phyloP scores from a whole-genome alignment of 2,888 invertebrate genomes.

The Dioctria linearis region DNA sequence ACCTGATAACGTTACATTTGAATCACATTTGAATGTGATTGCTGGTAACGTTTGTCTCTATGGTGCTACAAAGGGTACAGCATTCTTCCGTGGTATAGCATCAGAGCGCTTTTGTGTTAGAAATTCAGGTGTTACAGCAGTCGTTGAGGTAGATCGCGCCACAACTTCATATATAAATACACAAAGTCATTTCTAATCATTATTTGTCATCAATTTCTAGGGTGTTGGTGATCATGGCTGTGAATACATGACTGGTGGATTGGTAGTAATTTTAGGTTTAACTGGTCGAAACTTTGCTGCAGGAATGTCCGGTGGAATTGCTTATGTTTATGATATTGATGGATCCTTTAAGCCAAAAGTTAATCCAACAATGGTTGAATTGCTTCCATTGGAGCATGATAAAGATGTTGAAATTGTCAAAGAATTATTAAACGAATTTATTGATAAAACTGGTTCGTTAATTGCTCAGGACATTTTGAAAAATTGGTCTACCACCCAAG shows the following conservation, averaged over 20 bases:
- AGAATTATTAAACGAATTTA: slow-evolving; percentile 86
- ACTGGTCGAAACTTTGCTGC: slow-evolving; percentile 99
- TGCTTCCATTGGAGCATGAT: slow-evolving; percentile 83
- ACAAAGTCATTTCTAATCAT: slow-evolving; percentile 10
- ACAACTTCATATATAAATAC: neutral
- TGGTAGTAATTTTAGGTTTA: slow-evolving; percentile 90
- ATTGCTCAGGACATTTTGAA: slow-evolving; percentile 85
- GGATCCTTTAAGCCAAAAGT: slow-evolving; percentile 89
- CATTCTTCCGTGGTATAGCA: slow-evolving; percentile 96
- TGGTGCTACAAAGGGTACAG: slow-evolving; percentile 95
- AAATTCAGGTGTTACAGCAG: slow-evolving; percentile 96
- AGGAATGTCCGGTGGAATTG: slow-evolving; percentile 97
- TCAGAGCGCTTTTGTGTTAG: slow-evolving; percentile 99
- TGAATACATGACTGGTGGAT: slow-evolving; percentile 99
- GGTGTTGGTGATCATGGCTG: slow-evolving; percentile 99
- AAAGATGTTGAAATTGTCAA: slow-evolving; percentile 86
- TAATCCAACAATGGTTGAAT: slow-evolving; percentile 95
- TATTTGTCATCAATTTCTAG: slow-evolving; percentile 63
- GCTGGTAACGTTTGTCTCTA: slow-evolving; percentile 99
- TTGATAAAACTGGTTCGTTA: slow-evolving; percentile 88
- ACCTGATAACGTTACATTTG: slow-evolving; percentile 87
- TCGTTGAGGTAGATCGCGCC: slow-evolving; percentile 80
- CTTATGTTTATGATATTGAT: slow-evolving; percentile 93
- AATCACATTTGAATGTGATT: slow-evolving; percentile 95
- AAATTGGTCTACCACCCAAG: slow-evolving; percentile 84